These are phyloP conservation scores for Xanthia icteritia DNA, from an alignment of 2,888 invertebrate species.

Conservation along the genomic window DNA sequence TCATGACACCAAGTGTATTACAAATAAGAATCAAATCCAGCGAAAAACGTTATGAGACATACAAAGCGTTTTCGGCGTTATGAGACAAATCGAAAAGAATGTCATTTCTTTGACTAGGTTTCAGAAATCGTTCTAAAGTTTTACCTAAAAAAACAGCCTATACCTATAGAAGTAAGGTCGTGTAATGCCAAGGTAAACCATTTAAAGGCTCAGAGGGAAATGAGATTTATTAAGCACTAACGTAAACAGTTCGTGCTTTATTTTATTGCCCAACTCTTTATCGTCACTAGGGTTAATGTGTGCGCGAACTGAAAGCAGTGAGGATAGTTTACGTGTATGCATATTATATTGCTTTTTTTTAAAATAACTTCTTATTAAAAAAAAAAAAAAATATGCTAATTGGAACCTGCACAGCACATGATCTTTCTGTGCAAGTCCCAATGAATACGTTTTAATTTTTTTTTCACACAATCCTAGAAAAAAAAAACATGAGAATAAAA, in stretches of 20 bases:
- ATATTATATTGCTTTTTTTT: not conserved
- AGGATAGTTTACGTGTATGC: not conserved
- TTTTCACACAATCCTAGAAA: too few relatives aligned
- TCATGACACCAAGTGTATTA: not conserved
- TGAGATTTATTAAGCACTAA: slow-evolving; percentile 59
- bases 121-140: not conserved
- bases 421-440: too few relatives aligned
- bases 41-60: too few relatives aligned
- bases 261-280: slow-evolving; percentile 53
- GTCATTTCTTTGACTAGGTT: not conserved
- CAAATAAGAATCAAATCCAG: not conserved
- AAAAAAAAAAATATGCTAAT: not conserved
- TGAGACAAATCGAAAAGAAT: not conserved
- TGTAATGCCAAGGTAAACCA: slow-evolving; percentile 33
- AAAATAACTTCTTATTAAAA: not conserved
- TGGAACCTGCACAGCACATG: too few relatives aligned
- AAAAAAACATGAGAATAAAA: too few relatives aligned
- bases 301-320: not conserved
- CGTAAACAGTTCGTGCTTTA: slow-evolving; percentile 58
- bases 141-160: not conserved
- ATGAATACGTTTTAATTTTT: not conserved
- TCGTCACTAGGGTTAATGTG: slow-evolving; percentile 28
- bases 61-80: not conserved
- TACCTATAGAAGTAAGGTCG: not conserved
- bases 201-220: slow-evolving; percentile 48